phyloP scores from a whole-genome alignment of 1,140 invertebrate species.

The Oncopodura yosiiana region DNA sequence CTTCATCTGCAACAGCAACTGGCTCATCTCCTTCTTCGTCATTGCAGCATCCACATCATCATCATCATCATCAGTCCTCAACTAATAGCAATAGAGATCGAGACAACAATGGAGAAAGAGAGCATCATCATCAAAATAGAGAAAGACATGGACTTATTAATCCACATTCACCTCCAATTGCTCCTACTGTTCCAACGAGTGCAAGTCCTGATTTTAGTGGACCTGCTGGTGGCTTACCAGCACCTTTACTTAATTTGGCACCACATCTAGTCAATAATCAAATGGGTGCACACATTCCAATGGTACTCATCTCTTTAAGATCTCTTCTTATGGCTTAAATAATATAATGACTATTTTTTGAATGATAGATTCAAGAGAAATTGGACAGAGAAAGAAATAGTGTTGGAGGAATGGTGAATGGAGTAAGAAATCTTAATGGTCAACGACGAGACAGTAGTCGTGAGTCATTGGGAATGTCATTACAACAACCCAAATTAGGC shows the following conservation, averaged over 20 bases:
- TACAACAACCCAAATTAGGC: constrained; percentile 24
- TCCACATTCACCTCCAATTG: constrained; percentile 23
- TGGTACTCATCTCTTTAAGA: constrained; percentile 10
- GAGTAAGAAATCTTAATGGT: constrained; percentile 8
- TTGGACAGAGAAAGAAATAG: not conserved
- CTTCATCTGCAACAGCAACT: constrained; percentile 64
- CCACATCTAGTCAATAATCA: constrained; percentile 35
- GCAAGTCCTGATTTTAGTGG: constrained; percentile 24
- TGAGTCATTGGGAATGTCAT: constrained; percentile 11
- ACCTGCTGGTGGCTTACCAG: constrained; percentile 11
- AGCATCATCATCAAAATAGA: constrained; percentile 27
- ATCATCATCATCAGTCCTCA: not conserved
- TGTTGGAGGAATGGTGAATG: constrained; percentile 6
- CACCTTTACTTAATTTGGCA: constrained; percentile 24
- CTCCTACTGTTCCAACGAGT: constrained; percentile 20
- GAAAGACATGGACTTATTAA: too few relatives aligned
- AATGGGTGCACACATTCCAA: constrained; percentile 33
- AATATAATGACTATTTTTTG: constrained; percentile 8
- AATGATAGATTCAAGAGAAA: constrained; percentile 21
- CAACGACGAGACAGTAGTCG: constrained; percentile 18
- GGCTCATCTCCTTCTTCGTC: not conserved
- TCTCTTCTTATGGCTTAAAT: not conserved
- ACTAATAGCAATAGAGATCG: constrained; percentile 2
- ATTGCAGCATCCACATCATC: constrained; percentile 1
- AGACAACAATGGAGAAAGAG: constrained; percentile 22